Percentiles rank a stretch among this genome's conserved stretches.
phyloP scores from a whole-genome alignment of 1,140 invertebrate species.

The Oncopodura yosiiana region DNA sequence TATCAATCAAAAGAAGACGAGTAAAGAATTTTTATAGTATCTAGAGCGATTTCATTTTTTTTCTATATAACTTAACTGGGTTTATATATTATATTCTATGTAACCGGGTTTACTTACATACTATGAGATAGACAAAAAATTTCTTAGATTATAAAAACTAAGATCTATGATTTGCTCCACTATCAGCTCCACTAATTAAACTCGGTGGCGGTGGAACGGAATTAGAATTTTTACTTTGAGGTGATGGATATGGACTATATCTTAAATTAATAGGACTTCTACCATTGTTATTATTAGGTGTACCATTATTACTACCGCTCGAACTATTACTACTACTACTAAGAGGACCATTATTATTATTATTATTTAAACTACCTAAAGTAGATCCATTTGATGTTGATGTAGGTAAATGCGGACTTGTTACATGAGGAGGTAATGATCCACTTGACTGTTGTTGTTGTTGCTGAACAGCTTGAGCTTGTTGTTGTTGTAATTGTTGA shows the following conservation, averaged over 20 bases:
- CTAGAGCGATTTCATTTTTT: not conserved
- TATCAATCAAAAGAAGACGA: not conserved
- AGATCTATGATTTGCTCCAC: too few relatives aligned
- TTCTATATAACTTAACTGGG: not conserved
- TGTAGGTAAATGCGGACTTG: not conserved
- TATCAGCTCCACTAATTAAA: constrained; percentile 13
- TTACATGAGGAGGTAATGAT: constrained; percentile 3
- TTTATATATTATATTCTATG: not conserved
- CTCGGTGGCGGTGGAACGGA: constrained; percentile 27
- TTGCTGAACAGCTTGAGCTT: constrained; percentile 9
- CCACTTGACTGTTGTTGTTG: constrained; percentile 22
- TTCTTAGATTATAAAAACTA: too few relatives aligned
- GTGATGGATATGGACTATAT: constrained; percentile 36
- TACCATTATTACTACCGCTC: not conserved
- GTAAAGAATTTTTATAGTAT: not conserved
- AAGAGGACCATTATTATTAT: constrained; percentile 13
- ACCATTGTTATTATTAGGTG: not conserved
- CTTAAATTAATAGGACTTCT: constrained; percentile 25
- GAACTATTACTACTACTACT: constrained; percentile 13
- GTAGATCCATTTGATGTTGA: constrained; percentile 7
- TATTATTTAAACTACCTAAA: constrained; percentile 8
- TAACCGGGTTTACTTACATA: constrained; percentile 1
- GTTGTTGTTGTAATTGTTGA: constrained; percentile 10
- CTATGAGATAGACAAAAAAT: too few relatives aligned
- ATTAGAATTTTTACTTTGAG: constrained; percentile 25